Evolutionary conservation across 2,797 vertebrate genomes (phyloP), one percentile per base, ranked within the genome.

Genomic region (Eremophila alpestris): DNA sequence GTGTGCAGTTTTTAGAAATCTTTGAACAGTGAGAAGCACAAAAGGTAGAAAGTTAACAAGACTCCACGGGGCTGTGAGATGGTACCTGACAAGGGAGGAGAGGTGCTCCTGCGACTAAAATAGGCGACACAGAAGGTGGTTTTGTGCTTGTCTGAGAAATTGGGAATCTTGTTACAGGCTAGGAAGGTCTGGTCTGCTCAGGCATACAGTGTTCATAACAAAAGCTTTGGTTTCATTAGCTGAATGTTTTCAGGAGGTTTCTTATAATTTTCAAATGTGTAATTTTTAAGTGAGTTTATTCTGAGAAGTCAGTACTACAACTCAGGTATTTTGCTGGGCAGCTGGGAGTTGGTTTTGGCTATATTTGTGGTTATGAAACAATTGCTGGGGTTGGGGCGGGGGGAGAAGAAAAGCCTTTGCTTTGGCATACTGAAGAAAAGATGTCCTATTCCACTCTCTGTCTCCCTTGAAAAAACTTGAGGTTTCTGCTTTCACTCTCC

Each of bases 11-110:
- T 95, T 95, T 87, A 93, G 75, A 91, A 89, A 91, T 94, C 89
- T 94, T 96, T 91, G 92, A 94, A 71, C 58, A 54, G 84, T 16
- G 2, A 89, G 87, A 92, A 83, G 79, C 92, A 92, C 94, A 95
- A 93, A 93, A 95, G 90, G 96, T 68, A 94, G 76, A 85, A 91
- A 96, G 94, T 89, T 95, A 96, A 95, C 89, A 93, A 95, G 94
- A 68, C 94, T 95, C 92, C 87, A 78, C 2, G 55, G 92, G 75
- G 82, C 84, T 92, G 84, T 68, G 89, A 95, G 95, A 75, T 59
- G 82, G 69, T 90, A 83, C 94, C 89, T 95, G 94, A 94, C 87
- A 85, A 80, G 93, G 89, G 89, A 93, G 89, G 75, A 91, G 89
- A 94, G 71, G 41, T 12, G 11, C 87, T 89, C 54, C 87, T 32